Base-by-base conservation (phyloP, 2,888 invertebrate species). In the Eretmocerus hayati region DNA sequence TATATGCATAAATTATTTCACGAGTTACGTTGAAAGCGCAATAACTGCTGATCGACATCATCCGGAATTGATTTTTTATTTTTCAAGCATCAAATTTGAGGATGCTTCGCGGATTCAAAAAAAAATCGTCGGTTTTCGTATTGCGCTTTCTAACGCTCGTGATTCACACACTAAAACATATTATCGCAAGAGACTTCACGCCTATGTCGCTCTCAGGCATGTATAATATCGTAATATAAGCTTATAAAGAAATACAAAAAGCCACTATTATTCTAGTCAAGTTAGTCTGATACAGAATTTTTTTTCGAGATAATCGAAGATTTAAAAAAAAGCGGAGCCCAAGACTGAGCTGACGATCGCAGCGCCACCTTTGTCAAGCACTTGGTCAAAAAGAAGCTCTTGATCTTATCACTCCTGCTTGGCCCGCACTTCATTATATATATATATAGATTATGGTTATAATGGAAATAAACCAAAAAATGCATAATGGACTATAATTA, bases 361-460 rank as follows among this genome's bases (percentile, higher is more conserved):
- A 33, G 26, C 26, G 26, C 26, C 26, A 26, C 26, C 11, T 26
- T 26, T n/a, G n/a, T n/a, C n/a, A n/a, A n/a, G n/a, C n/a, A 26
- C 26, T 5, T 13, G n/a, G n/a, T 13, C n/a, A 33, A 33, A 13
- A n/a, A 15, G 35, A 22, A 20, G 37, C 46, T 22, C 19, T 39
- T 23, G 43, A 23, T 18, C n/a, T 36, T 16, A 21, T 42, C 30
- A 39, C 35, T 33, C 42, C 33, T 22, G 31, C 42, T 31, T 30
- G 43, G 32, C 46, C 43, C 42, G 38, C 46, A 46, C 50, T 48
- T 46, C 36, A 42, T 49, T 52, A 54, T 52, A 41, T 46, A 46
- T 51, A 52, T 49, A 54, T 49, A 46, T 49, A 49, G 46, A 33
- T 13, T 30, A 49, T 38, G 51, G 46, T 39, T 22, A 46, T 40